These are phyloP conservation scores for Decapterus maruadsi DNA, from an alignment of 2,797 vertebrate species.

Conservation along the genomic window DNA sequence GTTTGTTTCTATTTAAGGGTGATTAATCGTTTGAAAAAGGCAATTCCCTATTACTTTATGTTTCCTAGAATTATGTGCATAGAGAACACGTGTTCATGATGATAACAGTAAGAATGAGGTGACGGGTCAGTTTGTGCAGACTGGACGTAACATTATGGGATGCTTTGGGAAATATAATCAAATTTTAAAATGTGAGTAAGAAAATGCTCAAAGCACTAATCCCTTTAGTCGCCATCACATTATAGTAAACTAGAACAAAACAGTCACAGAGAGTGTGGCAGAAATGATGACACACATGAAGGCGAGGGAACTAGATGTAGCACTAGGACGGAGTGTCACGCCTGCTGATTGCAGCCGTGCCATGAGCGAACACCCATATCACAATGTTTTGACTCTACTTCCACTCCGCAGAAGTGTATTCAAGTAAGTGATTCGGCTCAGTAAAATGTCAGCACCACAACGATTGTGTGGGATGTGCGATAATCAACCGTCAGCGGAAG, in stretches of 20 bases:
- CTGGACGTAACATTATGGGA: neutral
- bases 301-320: neutral
- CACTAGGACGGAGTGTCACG: neutral
- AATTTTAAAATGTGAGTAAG: neutral
- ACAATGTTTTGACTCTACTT: constrained; percentile 4
- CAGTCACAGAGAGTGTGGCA: neutral
- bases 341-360: neutral
- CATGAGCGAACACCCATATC: neutral
- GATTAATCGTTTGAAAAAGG: neutral
- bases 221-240: neutral
- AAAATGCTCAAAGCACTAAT: neutral
- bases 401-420: neutral
- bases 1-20: neutral
- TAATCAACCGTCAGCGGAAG: neutral
- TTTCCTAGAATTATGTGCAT: neutral
- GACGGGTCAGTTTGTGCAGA: neutral
- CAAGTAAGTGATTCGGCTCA: neutral
- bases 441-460: neutral
- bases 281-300: neutral
- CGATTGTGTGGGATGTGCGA: neutral
- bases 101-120: neutral
- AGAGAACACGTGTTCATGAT: neutral
- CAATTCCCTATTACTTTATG: neutral
- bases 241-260: neutral
- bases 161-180: neutral